These are phyloP conservation scores for Indri indri DNA, from an alignment of 2,113 vertebrate species.

Conservation along the genomic window DNA sequence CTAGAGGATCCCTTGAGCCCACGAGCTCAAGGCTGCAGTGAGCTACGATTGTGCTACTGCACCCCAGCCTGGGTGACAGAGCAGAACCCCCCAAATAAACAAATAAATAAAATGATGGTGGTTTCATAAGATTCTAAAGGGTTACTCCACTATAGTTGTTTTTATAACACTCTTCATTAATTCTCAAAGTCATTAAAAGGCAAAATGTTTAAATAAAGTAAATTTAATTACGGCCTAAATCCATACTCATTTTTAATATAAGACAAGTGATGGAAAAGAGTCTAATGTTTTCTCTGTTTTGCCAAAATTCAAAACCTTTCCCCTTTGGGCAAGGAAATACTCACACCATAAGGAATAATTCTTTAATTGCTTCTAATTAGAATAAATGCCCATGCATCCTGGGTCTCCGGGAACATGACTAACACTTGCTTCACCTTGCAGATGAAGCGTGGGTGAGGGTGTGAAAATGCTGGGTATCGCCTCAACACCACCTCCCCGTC, in stretches of 20 bases:
- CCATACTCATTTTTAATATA: constrained; percentile 41
- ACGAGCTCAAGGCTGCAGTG: too few relatives aligned
- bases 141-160: constrained; percentile 6
- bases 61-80: too few relatives aligned
- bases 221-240: background rate
- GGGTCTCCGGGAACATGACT: constrained; percentile 43
- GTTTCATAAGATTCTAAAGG: background rate
- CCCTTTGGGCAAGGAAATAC: constrained; percentile 53
- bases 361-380: constrained; percentile 61
- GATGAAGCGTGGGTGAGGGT: background rate
- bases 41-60: too few relatives aligned
- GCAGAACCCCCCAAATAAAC: too few relatives aligned
- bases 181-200: constrained; percentile 30
- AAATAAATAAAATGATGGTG: background rate
- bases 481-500: constrained; percentile 13
- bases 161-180: constrained; percentile 14
- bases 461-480: constrained; percentile 10
- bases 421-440: constrained; percentile 71
- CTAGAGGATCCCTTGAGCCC: too few relatives aligned
- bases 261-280: constrained; percentile 8
- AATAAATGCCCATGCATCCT: constrained; percentile 27
- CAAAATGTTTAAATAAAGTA: constrained; percentile 9
- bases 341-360: constrained; percentile 32
- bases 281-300: constrained; percentile 46
- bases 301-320: constrained; percentile 47